These are phyloP conservation scores for Macaria notata DNA, from an alignment of 2,888 invertebrate genomes.

Conservation along the genomic window DNA sequence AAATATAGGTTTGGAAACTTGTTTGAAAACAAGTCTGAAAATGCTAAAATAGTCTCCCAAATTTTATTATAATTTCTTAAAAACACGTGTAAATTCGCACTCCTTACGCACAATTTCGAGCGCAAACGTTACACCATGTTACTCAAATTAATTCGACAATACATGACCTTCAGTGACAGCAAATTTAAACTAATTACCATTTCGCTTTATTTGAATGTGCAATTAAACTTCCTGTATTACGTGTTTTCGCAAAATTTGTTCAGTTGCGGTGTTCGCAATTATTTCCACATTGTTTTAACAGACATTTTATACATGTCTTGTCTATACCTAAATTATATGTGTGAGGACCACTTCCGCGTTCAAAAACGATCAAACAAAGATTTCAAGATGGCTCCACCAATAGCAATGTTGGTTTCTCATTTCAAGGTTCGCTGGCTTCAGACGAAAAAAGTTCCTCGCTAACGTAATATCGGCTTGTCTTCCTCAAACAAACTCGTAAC, in stretches of 20 bases:
- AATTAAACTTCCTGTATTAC: slow-evolving; percentile 22
- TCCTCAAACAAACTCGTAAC: too few relatives aligned
- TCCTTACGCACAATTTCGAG: neutral
- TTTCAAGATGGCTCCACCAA: slow-evolving; percentile 2
- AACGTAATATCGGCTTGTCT: neutral
- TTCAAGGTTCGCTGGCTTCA: slow-evolving; percentile 14
- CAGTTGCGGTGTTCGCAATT: slow-evolving; percentile 30
- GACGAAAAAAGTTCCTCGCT: slow-evolving; percentile 8
- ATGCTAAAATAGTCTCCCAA: too few relatives aligned
- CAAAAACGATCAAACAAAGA: slow-evolving; percentile 10
- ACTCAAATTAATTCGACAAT: slow-evolving; percentile 8
- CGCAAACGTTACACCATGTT: slow-evolving; percentile 4
- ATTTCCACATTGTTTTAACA: slow-evolving; percentile 29
- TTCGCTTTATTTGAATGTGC: slow-evolving; percentile 18
- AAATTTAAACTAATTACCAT: slow-evolving; percentile 2
- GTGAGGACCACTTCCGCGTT: slow-evolving; percentile 25
- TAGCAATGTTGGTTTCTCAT: slow-evolving; percentile 10
- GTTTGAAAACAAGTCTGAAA: too few relatives aligned
- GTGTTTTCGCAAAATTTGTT: slow-evolving; percentile 24
- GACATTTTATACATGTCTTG: slow-evolving; percentile 8
- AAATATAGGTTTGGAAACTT: too few relatives aligned
- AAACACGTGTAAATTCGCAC: slow-evolving; percentile 4
- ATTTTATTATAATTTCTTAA: neutral
- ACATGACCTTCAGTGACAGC: slow-evolving; percentile 7
- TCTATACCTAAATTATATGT: neutral